Evolutionary conservation across 1,140 invertebrate species (phyloP).

Genomic region (Lasioglossum albipes): DNA sequence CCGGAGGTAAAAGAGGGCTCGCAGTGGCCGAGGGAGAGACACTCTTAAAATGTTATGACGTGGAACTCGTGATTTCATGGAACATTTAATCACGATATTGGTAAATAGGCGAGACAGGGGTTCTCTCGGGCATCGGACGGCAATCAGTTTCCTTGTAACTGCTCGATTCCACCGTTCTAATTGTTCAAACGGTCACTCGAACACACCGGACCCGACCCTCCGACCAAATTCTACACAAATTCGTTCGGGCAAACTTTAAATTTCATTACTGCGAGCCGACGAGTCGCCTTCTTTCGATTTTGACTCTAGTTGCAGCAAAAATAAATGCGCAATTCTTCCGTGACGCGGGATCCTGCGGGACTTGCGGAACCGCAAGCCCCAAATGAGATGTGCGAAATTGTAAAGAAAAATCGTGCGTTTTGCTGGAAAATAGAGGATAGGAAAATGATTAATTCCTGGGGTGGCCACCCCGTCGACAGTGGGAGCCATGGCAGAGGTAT

Average conservation of each 20-base stretch:
- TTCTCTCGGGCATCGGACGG: slow-evolving; percentile 56
- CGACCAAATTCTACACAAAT: no score
- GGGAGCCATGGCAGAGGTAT: slow-evolving; percentile 19
- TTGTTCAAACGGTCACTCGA: background rate
- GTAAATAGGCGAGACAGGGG: slow-evolving; percentile 72
- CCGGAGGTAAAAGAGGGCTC: slow-evolving; percentile 20
- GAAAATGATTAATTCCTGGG: background rate
- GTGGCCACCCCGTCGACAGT: background rate
- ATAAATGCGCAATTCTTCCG: no score
- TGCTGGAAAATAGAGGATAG: no score
- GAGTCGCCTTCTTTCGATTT: no score
- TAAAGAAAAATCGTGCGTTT: no score
- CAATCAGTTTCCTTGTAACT: background rate
- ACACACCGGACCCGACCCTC: background rate
- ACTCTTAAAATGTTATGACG: slow-evolving; percentile 79
- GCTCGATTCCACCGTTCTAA: background rate
- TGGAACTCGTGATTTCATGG: slow-evolving; percentile 79
- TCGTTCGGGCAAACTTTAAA: no score
- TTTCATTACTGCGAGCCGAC: no score
- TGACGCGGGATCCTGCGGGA: no score
- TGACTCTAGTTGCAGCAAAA: no score
- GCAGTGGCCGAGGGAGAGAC: slow-evolving; percentile 12
- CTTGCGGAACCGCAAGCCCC: no score
- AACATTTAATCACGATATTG: slow-evolving; percentile 79
- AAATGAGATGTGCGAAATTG: no score